phyloP scores from a whole-genome alignment of 1,140 invertebrate species.

The Metopolophium dirhodum region DNA sequence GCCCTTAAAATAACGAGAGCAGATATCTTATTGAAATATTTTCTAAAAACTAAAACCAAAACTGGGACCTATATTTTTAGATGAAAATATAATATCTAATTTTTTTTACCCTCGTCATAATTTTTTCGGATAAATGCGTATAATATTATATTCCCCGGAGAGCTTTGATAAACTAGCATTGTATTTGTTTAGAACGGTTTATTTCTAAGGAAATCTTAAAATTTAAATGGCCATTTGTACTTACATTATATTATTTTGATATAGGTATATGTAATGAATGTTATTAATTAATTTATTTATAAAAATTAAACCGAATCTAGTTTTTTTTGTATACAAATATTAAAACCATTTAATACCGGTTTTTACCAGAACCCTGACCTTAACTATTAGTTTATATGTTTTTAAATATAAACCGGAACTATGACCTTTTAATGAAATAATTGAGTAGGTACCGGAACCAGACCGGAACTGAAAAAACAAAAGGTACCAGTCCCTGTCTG shows the following conservation, averaged over 20 bases:
- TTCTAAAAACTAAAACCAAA: too few species aligned
- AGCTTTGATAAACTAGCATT: too few species aligned
- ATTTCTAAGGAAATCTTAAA: neutral
- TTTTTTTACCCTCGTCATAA: too few species aligned
- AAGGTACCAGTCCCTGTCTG: neutral
- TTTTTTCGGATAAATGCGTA: too few species aligned
- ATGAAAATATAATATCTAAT: too few species aligned
- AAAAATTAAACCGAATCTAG: neutral
- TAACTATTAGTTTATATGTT: neutral
- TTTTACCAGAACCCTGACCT: neutral
- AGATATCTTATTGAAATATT: too few species aligned
- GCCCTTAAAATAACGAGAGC: too few species aligned
- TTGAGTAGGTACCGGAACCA: neutral
- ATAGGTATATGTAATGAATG: neutral
- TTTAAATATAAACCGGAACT: neutral
- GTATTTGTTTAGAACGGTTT: too few species aligned
- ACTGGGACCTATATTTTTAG: too few species aligned
- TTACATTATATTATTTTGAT: neutral
- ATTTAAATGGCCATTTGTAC: neutral
- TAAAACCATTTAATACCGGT: neutral
- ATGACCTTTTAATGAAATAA: neutral
- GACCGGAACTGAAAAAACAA: neutral
- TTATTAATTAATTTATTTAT: neutral
- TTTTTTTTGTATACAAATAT: neutral
- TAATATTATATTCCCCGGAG: too few species aligned